Evolutionary conservation across 2,113 vertebrate genomes (phyloP), one percentile per base, ranked within the genome.

Genomic region (Apeltes quadracus): DNA sequence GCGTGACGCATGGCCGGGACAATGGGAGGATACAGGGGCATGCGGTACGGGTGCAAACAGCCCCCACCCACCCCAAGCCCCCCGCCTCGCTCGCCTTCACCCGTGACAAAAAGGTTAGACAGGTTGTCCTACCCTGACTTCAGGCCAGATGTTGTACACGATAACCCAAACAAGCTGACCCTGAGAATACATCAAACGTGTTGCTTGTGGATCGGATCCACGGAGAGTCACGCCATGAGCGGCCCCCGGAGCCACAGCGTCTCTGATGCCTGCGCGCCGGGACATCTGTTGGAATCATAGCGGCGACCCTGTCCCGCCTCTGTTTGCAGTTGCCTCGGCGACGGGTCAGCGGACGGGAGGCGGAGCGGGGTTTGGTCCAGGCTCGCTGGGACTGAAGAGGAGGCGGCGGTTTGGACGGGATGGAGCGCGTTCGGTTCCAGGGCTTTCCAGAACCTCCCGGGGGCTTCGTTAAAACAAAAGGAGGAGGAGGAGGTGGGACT

Each of bases 1-100:
- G 97, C 96, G n/a, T 65, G 62, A 98, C 96, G 96, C 96, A 98
- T 92, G 91, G 93, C 90, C 92, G 80, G 95, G 96, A 99, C 97
- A 99, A 99, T 98, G 92, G 96, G 94, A 98, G 97, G 97, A 98
- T 98, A 96, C 96, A 91, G 93, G 95, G 93, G 93, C 94, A 93
- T 92, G 94, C 94, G 86, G 93, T 93, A 94, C 94, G 82, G 93
- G 92, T 90, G 94, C 94, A 94, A 91, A 94, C 91, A 91, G 91
- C 91, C 87, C 13, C 93, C 86, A 3, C 93, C 86, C 6, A 91
- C 91, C 88, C 41, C 93, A 85, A n/a, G n/a, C n/a, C n/a, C 4
- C 92, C 91, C 88, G 20, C 93, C 84, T 3, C 41, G 50, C n/a
- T 1, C 32, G 32, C 32, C 32, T 34, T 34, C 32, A 34, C 50